Percentiles rank a stretch among this genome's conserved stretches.
phyloP scores from a whole-genome alignment of 2,113 vertebrate genomes.

The Sphaerodactylus townsendi region DNA sequence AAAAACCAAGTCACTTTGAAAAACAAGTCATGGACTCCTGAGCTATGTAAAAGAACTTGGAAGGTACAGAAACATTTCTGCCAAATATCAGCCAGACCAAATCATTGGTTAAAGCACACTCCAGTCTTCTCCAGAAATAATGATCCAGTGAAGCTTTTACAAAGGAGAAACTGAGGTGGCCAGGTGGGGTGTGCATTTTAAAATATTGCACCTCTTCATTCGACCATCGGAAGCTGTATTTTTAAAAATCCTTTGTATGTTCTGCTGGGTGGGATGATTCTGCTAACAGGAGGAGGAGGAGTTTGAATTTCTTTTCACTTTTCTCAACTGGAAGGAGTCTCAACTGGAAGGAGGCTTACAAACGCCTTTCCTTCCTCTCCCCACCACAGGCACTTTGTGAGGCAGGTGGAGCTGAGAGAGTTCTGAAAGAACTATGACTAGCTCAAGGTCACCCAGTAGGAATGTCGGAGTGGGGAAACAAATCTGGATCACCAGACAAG shows the following conservation, averaged over 20 bases:
- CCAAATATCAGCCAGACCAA: not conserved
- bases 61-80: conserved; percentile 12
- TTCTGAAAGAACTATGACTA: too few relatives aligned
- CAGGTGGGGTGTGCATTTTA: not conserved
- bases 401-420: too few relatives aligned
- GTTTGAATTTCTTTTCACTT: too few relatives aligned
- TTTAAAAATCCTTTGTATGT: conserved; percentile 46
- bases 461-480: too few relatives aligned
- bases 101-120: not conserved
- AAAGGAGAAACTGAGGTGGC: conserved; percentile 20
- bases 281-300: too few relatives aligned
- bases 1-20: conserved; percentile 21
- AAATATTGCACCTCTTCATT: not conserved
- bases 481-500: too few relatives aligned
- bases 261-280: conserved; percentile 3
- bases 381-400: too few relatives aligned
- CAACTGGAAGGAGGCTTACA: too few relatives aligned
- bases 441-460: too few relatives aligned
- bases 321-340: too few relatives aligned
- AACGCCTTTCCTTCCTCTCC: too few relatives aligned
- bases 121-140: conserved; percentile 32
- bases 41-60: conserved; percentile 24
- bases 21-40: conserved; percentile 3
- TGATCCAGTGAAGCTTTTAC: conserved; percentile 25
- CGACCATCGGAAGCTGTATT: not conserved